Conservation (phyloP, 2,888 invertebrate species). For the Papilio demoleus region DNA sequence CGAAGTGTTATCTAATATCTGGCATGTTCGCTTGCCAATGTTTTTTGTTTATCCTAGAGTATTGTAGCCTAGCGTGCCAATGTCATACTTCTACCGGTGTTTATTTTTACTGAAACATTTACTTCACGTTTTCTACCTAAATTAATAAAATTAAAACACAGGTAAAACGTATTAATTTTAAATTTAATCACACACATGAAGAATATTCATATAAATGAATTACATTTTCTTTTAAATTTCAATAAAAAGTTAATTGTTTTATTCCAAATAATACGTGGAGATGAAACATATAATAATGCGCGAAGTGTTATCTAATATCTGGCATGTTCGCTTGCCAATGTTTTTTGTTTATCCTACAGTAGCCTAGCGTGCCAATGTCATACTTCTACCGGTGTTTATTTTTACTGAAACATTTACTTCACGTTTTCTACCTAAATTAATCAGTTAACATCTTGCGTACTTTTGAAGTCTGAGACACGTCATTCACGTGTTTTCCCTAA, state of each 20-base stretch:
- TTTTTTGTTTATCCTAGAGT: slow-evolving; percentile 27
- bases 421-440: not conserved
- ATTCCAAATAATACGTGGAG: slow-evolving; percentile 1
- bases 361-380: slow-evolving; percentile 14
- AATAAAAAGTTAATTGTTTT: not conserved
- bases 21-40: slow-evolving; percentile 33
- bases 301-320: slow-evolving; percentile 18
- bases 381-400: slow-evolving; percentile 18
- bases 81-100: slow-evolving; percentile 15
- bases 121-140: not conserved
- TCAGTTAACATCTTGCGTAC: no score
- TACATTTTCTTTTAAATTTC: no score
- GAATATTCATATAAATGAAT: no score
- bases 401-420: not conserved
- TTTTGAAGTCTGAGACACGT: no score
- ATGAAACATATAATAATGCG: not conserved
- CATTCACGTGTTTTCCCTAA: no score
- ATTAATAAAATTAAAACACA: no score
- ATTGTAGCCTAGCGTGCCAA: slow-evolving; percentile 17
- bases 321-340: slow-evolving; percentile 33
- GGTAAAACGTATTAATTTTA: no score
- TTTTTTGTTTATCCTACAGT: slow-evolving; percentile 26
- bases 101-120: slow-evolving; percentile 4
- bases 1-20: slow-evolving; percentile 18
- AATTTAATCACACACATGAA: no score